Evolutionary conservation across 2,888 invertebrate species (phyloP), one percentile per base, ranked within the genome.

Genomic region (Synanthedon vespiformis): DNA sequence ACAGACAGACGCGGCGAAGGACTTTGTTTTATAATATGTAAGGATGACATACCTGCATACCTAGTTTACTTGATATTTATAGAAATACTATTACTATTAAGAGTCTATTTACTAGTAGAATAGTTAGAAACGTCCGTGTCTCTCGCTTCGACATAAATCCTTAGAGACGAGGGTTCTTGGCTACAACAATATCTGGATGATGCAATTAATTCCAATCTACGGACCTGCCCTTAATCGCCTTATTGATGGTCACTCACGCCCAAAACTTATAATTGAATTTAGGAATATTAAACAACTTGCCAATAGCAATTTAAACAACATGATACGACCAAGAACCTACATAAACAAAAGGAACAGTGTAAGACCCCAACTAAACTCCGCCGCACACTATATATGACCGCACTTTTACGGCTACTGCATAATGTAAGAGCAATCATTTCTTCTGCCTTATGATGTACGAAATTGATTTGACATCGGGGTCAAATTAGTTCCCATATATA

Each of bases 141-240:
- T 62, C 44, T 44, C 44, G 14, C n/a, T 44, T 62, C 62, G 70
- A 74, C 74, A 77, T 79, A 81, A 82, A 82, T 81, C 78, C 72
- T 70, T 59, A 58, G 67, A 74, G 79, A 81, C 76, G 78, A 80
- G 79, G 79, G 78, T 81, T 60, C 74, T 74, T 67, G 61, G 65
- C 63, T 65, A 72, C 72, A 74, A 77, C 77, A 80, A 80, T 82
- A 80, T 79, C 79, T 78, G 77, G 77, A 80, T 78, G 76, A 80
- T 73, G 80, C 80, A 83, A 83, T 82, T 83, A 83, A 82, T 81
- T 80, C 77, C 69, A 72, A 81, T 80, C 77, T 75, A 66, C 68
- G 70, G 71, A 68, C 67, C 69, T 67, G 62, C 69, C 77, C 75
- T 74, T 80, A 83, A 83, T 82, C 80, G 34, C 34, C 34, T 34